Evolutionary conservation across 2,888 invertebrate genomes (phyloP).

Genomic region (Ypsolopha sequella): DNA sequence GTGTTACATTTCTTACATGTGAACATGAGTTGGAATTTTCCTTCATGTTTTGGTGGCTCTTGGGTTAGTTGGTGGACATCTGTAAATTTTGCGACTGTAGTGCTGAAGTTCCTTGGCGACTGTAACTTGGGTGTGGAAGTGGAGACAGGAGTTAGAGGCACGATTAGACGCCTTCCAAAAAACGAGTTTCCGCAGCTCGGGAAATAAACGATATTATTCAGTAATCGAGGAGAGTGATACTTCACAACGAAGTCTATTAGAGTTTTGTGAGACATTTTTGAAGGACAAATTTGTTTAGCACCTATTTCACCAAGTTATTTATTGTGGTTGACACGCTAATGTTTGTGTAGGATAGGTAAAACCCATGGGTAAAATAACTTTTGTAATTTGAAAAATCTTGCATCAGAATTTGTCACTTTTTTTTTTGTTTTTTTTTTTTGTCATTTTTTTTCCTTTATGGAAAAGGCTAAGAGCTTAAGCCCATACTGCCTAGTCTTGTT

Average conservation of each 20-base stretch:
- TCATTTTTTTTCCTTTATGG: no score
- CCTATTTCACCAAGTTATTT: not conserved
- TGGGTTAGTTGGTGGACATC: conserved; percentile 25
- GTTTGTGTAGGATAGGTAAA: no score
- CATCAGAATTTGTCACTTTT: not conserved
- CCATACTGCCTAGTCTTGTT: no score
- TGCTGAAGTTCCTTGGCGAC: conserved; percentile 43
- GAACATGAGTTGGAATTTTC: conserved; percentile 80
- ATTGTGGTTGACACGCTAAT: not conserved
- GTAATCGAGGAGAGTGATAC: conserved; percentile 51
- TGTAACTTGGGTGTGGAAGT: conserved; percentile 39
- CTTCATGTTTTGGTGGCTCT: conserved; percentile 34
- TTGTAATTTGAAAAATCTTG: not conserved
- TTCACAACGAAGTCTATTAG: conserved; percentile 57
- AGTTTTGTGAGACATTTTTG: conserved; percentile 47
- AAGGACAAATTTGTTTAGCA: no score
- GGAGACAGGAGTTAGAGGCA: conserved; percentile 28
- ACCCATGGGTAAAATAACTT: not conserved
- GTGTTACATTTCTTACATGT: conserved; percentile 92
- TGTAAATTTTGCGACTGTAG: conserved; percentile 28
- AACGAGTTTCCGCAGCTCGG: conserved; percentile 60
- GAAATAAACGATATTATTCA: conserved; percentile 54
- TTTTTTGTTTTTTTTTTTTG: no score
- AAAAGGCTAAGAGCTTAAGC: no score
- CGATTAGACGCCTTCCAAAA: conserved; percentile 44